Conservation (phyloP, 2,888 invertebrate species). For the Tenodera sinensis region DNA sequence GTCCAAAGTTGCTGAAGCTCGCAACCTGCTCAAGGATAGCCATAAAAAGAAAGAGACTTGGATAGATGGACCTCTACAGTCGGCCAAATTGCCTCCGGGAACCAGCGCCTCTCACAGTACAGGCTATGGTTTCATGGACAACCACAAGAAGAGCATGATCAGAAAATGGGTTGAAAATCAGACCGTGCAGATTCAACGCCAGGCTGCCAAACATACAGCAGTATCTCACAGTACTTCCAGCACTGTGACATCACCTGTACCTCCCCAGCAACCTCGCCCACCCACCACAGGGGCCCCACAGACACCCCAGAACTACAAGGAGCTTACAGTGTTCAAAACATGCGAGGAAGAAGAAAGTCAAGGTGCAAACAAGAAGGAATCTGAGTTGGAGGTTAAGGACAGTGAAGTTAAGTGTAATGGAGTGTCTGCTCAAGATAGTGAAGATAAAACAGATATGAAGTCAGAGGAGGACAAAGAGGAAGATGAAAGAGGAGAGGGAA, state of each 20-base stretch:
- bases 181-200: constrained; percentile 68
- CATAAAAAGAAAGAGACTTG: constrained; percentile 86
- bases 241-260: background rate
- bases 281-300: constrained; percentile 37
- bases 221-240: background rate
- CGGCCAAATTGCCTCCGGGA: constrained; percentile 44
- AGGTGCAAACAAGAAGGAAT: constrained; percentile 11
- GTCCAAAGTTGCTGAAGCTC: constrained; percentile 72
- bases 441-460: constrained; percentile 39
- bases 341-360: constrained; percentile 50
- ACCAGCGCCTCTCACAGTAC: constrained; percentile 47
- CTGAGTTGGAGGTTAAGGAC: constrained; percentile 35
- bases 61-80: constrained; percentile 91
- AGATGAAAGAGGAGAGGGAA: constrained; percentile 39
- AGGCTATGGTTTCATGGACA: constrained; percentile 88
- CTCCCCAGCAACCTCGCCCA: constrained; percentile 24
- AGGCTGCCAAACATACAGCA: constrained; percentile 23
- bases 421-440: constrained; percentile 35
- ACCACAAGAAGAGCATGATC: constrained; percentile 89
- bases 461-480: constrained; percentile 49
- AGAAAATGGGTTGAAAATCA: constrained; percentile 91
- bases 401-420: constrained; percentile 40
- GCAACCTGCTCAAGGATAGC: constrained; percentile 73
- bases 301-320: constrained; percentile 44
- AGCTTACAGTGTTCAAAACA: constrained; percentile 61